Conservation (phyloP, 2,797 vertebrate species). For the Rallus crepitans region DNA sequence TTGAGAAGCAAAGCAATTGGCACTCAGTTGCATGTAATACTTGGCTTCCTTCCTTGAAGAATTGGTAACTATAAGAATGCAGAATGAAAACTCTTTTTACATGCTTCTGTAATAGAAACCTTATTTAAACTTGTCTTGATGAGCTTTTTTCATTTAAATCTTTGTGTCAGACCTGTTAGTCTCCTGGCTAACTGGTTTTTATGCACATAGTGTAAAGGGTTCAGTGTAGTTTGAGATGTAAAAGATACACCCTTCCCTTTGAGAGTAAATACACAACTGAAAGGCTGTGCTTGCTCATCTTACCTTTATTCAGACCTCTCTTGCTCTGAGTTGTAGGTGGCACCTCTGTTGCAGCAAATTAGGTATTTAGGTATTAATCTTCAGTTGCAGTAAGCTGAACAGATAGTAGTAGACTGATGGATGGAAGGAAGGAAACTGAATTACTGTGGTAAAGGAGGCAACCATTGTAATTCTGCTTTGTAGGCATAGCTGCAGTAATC, state of each 20-base stretch:
- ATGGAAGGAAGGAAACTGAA: neutral
- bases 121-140: neutral
- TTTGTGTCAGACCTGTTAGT: neutral
- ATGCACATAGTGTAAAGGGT: neutral
- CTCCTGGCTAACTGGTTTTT: neutral
- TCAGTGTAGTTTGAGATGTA: neutral
- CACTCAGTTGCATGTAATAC: accelerated
- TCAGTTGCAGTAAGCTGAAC: neutral
- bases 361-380: neutral
- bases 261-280: neutral
- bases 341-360: neutral
- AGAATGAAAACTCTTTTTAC: neutral
- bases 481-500: neutral
- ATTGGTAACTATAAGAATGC: neutral
- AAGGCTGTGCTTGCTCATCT: neutral
- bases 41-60: neutral
- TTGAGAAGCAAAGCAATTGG: neutral
- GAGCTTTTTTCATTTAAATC: neutral
- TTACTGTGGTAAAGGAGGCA: neutral
- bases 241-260: neutral
- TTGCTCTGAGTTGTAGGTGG: neutral
- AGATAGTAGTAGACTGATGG: neutral
- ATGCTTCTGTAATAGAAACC: neutral
- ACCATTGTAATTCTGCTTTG: neutral
- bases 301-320: neutral